Evolutionary conservation across 1,140 invertebrate genomes (phyloP).

Genomic region (Tetramorium simillimum): DNA sequence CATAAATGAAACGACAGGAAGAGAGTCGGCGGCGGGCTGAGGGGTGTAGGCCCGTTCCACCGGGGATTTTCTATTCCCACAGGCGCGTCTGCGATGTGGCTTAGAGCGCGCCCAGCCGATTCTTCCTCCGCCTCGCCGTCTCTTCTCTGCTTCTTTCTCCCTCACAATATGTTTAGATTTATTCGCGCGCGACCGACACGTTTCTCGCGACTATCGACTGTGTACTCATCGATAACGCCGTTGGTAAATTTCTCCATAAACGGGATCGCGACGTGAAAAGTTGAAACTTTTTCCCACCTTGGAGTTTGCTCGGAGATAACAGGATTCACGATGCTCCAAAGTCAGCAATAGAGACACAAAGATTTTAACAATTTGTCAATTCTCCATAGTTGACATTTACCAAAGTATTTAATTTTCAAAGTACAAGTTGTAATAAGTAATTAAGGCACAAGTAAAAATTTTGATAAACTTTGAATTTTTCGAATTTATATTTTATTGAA

Average conservation of each 20-base stretch:
- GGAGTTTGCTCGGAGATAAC: too few species aligned
- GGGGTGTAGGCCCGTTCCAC: constrained; percentile 63
- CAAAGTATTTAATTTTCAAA: background rate
- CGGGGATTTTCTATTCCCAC: constrained; percentile 73
- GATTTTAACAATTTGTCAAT: background rate
- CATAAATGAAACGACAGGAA: constrained; percentile 68
- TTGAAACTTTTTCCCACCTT: background rate
- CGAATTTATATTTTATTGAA: background rate
- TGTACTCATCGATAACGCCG: constrained; percentile 47
- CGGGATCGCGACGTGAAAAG: constrained; percentile 1
- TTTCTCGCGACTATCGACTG: constrained; percentile 41
- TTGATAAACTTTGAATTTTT: background rate
- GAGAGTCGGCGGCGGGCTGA: background rate
- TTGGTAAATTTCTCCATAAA: constrained; percentile 31
- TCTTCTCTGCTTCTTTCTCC: constrained; percentile 31
- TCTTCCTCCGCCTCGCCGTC: background rate
- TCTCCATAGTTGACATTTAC: background rate
- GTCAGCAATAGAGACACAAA: background rate
- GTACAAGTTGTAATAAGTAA: background rate
- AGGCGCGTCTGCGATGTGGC: constrained; percentile 73
- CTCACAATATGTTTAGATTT: constrained; percentile 74
- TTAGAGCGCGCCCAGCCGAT: constrained; percentile 44
- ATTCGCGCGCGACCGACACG: constrained; percentile 47
- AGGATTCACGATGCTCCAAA: background rate
- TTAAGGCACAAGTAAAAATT: background rate